Conservation (phyloP, 2,113 vertebrate genomes). For the Caranx melampygus region DNA sequence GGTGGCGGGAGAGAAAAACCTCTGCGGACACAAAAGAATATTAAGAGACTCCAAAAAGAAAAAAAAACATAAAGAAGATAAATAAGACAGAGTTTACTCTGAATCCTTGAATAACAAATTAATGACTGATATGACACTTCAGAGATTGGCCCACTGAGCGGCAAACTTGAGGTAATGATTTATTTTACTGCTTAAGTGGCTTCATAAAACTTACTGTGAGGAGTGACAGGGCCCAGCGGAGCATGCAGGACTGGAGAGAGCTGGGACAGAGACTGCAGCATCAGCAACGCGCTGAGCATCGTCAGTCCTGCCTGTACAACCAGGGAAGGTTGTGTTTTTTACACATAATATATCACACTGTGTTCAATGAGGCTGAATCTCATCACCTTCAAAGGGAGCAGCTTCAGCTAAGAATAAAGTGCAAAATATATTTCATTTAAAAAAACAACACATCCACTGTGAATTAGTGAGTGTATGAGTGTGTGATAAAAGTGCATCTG, state of each 20-base stretch:
- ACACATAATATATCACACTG: constrained; percentile 19
- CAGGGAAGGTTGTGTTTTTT: constrained; percentile 80
- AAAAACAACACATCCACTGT: neutral
- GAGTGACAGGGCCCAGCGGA: constrained; percentile 78
- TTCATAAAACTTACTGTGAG: neutral
- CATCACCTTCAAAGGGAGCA: no score
- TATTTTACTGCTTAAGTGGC: constrained; percentile 5
- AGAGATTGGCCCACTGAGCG: neutral
- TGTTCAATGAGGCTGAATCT: no score
- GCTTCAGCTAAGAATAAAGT: neutral
- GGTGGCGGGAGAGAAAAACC: neutral
- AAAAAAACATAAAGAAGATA: neutral
- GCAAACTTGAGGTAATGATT: neutral
- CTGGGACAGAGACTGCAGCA: constrained; percentile 77
- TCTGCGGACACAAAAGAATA: neutral
- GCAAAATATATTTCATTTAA: neutral
- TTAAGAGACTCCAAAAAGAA: neutral
- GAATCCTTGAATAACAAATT: neutral
- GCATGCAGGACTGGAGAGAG: constrained; percentile 66
- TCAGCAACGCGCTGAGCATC: constrained; percentile 76
- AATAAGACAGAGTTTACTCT: neutral
- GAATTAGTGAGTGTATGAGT: neutral
- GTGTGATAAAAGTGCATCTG: constrained; percentile 31
- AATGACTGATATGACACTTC: neutral
- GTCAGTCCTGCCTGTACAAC: constrained; percentile 84